A percentile compares a stretch with the other conserved stretches of the same genome.
Evolutionary conservation across 37 sponge, comb jelly and placozoan genomes (phyloP).

Genomic region (Beroe forskalii): DNA sequence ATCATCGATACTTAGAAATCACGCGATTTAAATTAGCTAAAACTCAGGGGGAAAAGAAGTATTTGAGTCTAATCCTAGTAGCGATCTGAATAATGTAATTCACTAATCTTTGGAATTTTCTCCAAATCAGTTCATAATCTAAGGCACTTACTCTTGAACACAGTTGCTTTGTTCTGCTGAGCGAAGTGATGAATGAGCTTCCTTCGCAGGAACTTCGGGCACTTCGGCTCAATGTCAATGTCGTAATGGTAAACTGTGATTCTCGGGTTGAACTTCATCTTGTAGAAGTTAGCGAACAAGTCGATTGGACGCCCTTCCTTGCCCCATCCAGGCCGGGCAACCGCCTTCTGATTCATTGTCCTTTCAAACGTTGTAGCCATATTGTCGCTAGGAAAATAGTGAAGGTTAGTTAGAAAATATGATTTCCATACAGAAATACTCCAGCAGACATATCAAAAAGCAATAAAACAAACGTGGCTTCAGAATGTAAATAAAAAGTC

Average conservation of each 20-base stretch:
- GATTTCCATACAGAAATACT: too few species aligned
- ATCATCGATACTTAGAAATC: too few species aligned
- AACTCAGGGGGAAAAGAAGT: too few species aligned
- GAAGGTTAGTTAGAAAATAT: too few species aligned
- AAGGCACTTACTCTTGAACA: conserved; percentile 4
- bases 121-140: too few species aligned
- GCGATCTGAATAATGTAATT: too few species aligned
- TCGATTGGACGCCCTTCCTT: not conserved
- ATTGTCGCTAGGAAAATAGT: not conserved
- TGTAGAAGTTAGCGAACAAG: conserved; percentile 39
- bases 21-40: too few species aligned
- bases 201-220: conserved; percentile 15
- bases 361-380: conserved; percentile 24
- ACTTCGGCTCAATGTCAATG: conserved; percentile 27
- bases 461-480: too few species aligned
- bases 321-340: not conserved
- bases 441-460: too few species aligned
- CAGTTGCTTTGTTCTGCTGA: conserved; percentile 1
- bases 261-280: conserved; percentile 41
- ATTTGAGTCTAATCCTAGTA: too few species aligned
- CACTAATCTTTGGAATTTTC: too few species aligned
- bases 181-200: conserved; percentile 18
- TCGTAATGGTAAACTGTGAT: conserved; percentile 40
- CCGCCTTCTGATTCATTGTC: not conserved
- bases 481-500: too few species aligned